phyloP scores from a whole-genome alignment of 2,113 vertebrate genomes.

The Fregata magnificens region DNA sequence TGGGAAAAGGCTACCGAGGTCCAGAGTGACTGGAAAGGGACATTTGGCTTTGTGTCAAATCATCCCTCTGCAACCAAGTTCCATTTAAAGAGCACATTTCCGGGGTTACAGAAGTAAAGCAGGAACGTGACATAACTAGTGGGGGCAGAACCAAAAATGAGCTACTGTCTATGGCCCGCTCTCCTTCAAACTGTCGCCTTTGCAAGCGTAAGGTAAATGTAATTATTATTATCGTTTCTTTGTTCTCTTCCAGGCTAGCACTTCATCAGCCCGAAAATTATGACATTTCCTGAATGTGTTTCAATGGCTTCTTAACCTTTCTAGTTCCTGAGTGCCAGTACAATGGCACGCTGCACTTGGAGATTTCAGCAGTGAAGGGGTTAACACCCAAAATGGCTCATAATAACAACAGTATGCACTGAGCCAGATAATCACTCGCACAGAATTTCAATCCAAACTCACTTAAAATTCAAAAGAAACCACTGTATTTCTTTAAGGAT shows the following conservation, averaged over 20 bases:
- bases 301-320: conserved; percentile 35
- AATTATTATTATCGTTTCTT: conserved; percentile 1
- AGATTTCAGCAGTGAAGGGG: conserved; percentile 6
- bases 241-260: conserved; percentile 18
- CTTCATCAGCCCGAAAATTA: conserved; percentile 44
- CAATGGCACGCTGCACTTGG: not conserved
- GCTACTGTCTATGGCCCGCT: not conserved
- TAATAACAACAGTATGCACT: conserved; percentile 26
- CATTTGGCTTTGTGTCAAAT: not conserved
- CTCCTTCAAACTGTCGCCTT: not conserved
- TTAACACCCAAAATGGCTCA: conserved; percentile 35
- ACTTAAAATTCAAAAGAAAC: conserved; percentile 39
- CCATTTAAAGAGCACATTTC: not conserved
- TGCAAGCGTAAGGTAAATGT: not conserved
- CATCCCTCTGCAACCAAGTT: not conserved
- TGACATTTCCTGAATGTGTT: conserved; percentile 11
- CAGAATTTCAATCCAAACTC: conserved; percentile 36
- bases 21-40: not conserved
- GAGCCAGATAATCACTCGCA: conserved; percentile 43
- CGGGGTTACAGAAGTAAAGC: not conserved
- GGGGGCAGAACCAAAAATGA: conserved; percentile 5
- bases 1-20: not conserved
- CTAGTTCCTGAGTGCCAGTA: not conserved
- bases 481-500: conserved; percentile 25
- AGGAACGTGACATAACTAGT: not conserved